Evolutionary conservation across 2,113 vertebrate species (phyloP), one percentile per base, ranked within the genome.

Genomic region (Oncorhynchus kisutch): DNA sequence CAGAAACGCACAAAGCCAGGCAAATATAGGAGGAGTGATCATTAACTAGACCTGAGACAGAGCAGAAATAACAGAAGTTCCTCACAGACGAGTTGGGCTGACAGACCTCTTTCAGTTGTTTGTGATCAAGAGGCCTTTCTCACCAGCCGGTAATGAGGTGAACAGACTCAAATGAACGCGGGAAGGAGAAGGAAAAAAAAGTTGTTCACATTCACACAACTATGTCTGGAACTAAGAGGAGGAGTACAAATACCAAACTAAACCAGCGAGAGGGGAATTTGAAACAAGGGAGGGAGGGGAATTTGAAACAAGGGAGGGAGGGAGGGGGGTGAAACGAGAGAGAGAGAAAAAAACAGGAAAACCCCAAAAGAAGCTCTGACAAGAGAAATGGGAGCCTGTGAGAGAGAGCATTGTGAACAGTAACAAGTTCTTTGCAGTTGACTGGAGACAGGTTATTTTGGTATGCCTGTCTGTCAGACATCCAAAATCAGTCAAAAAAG

Each of bases 401-500:
- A 67, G 31, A 71, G 31, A 71, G 71, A 69, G 24, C 45, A 25
- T 20, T n/a, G 48, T 5, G 66, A 73, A 67, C 4, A 25, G 59
- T 39, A 67, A 57, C 27, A 62, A 27, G 71, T 65, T 74, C 65
- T 68, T 39, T 65, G 20, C 49, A 54, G 51, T 49, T 45, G 73
- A 9, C n/a, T 31, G 27, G 25, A 57, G 60, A 68, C 22, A 57
- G 9, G 66, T 70, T 70, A 69, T 70, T 74, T 73, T 74, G 3
- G 70, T 20, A 24, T 18, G 45, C 24, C 62, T 48, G 49, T 45
- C 45, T 49, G 16, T 54, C 51, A 4, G 1, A 67, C 20, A 34
- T 68, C 54, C 22, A 71, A 67, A 72, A 48, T 70, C 81, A 73
- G 14, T 67, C 67, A 31, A 71, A 67, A 24, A 64, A 72, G 39